A percentile compares a stretch with the other conserved stretches of the same genome.
Conservation (phyloP, 2,113 vertebrate species). For the Theropithecus gelada region DNA sequence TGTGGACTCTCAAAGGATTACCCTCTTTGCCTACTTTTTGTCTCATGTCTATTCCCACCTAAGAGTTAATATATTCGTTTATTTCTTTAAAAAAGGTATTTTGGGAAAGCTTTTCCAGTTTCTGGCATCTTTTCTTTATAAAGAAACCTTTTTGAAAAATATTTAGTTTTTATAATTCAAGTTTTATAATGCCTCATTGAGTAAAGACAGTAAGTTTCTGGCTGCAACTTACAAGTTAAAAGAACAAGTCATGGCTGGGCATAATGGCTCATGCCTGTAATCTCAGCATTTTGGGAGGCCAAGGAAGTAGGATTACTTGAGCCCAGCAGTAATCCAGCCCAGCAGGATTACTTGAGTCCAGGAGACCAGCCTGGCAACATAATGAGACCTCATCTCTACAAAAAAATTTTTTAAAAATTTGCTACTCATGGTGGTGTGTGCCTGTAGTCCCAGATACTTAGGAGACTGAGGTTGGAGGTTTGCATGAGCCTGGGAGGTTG, state of each 20-base stretch:
- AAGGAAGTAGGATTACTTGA: too few species aligned
- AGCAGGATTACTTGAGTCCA: too few species aligned
- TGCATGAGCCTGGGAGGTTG: too few species aligned
- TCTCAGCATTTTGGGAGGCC: too few species aligned
- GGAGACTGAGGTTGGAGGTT: too few species aligned
- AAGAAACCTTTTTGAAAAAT: conserved; percentile 28
- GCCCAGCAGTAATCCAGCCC: too few species aligned
- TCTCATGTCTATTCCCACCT: not conserved
- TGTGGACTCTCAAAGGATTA: not conserved
- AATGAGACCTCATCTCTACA: too few species aligned
- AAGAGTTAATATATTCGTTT: not conserved
- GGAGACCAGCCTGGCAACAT: too few species aligned
- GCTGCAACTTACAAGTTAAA: not conserved
- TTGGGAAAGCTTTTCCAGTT: not conserved
- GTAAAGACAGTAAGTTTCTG: conserved; percentile 36
- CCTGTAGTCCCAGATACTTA: too few species aligned
- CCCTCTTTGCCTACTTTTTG: not conserved
- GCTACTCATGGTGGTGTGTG: too few species aligned
- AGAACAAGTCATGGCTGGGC: not conserved
- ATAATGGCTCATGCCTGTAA: too few species aligned
- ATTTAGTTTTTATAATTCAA: conserved; percentile 6
- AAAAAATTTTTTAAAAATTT: too few species aligned
- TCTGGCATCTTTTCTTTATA: not conserved
- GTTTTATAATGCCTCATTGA: not conserved
- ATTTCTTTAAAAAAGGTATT: not conserved